These are phyloP conservation scores for Acarapis woodi DNA, from an alignment of 1,140 invertebrate genomes.

Conservation along the genomic window DNA sequence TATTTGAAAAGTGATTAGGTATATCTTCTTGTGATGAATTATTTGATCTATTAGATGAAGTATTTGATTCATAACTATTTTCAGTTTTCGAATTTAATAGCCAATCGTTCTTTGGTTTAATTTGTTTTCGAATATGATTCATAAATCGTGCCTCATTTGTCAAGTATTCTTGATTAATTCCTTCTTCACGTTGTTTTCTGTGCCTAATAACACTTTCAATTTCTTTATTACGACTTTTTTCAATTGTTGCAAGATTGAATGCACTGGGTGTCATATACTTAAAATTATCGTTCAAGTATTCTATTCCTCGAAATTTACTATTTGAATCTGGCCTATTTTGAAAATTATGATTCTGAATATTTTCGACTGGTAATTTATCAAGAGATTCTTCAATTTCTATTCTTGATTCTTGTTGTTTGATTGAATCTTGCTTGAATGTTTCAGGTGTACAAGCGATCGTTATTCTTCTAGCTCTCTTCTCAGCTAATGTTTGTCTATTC, in stretches of 20 bases:
- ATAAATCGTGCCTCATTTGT: background rate
- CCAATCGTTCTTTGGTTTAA: constrained; percentile 1
- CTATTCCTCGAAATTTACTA: background rate
- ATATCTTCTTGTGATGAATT: too few species aligned
- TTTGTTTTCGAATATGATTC: background rate
- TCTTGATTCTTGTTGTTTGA: background rate
- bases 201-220: constrained; percentile 4
- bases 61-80: too few species aligned
- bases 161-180: background rate
- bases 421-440: background rate
- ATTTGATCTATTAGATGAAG: too few species aligned
- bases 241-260: background rate
- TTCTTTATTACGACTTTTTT: constrained; percentile 6
- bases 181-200: background rate
- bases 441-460: constrained; percentile 5
- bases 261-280: background rate
- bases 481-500: background rate
- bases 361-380: background rate
- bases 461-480: constrained; percentile 8
- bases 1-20: too few species aligned
- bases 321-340: background rate
- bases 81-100: constrained; percentile 36
- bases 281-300: background rate
- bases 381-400: background rate
- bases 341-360: background rate